Evolutionary conservation across 2,113 vertebrate species (phyloP), one percentile per base, ranked within the genome.

Genomic region (Brachypodius melanocephalos): DNA sequence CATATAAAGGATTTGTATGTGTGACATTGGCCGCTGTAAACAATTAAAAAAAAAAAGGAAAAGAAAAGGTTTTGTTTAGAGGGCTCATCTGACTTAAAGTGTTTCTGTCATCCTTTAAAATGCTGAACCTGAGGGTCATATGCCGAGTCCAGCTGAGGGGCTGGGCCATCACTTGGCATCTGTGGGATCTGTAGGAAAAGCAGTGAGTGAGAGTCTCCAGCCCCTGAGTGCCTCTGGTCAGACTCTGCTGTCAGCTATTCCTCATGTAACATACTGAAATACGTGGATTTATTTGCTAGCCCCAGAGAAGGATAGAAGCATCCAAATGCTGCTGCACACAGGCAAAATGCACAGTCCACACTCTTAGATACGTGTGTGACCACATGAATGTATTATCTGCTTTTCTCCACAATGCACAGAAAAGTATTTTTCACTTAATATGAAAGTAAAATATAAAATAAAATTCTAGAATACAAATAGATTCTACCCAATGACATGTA

Each of bases 81-180:
- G 75, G 54, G 38, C 42, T 93, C 24, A 79, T 95, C 62, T 95
- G 84, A 91, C 87, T 57, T 92, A 62, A 82, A 85, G 38, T 22
- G 3, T 95, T 95, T 93, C 66, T 97, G 93, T 94, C 87, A 76
- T 69, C 49, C 43, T 93, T 72, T 94, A 90, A 97, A 95, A 89
- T 62, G 67, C 36, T 95, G 93, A 85, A 95, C 89, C 93, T 62
- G 71, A 83, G 87, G 91, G 71, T 94, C 32, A n/a, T 80, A 58
- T 43, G 29, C 29, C 62, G 34, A 79, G 67, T 83, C 81, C 91
- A 93, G 91, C 85, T 95, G 90, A 90, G 93, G 52, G 85, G 86
- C 72, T 84, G 48, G 61, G 59, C 90, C 79, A 87, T 48, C 48
- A 34, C 74, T 94, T 93, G 76, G 43, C 45, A 90, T 80, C 42